These are phyloP conservation scores for Pelagia noctiluca DNA, from an alignment of 30 jellyfish, hydroid and myxozoan genomes.

Conservation along the genomic window DNA sequence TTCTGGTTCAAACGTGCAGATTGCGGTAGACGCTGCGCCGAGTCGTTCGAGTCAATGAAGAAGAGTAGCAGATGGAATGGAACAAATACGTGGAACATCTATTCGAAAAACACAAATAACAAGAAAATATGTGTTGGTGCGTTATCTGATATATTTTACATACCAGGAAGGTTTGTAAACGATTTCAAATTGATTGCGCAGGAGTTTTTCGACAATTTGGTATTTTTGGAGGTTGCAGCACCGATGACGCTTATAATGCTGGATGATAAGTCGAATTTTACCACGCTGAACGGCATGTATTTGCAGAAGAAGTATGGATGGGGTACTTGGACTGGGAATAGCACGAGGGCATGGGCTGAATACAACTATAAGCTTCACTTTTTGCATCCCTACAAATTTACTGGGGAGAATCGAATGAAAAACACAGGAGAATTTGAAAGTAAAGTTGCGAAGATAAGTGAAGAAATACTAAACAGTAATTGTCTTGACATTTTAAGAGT, in stretches of 20 bases:
- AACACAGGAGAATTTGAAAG: background rate
- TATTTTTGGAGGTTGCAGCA: background rate
- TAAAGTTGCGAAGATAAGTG: background rate
- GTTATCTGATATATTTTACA: too few species aligned
- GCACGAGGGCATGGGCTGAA: background rate
- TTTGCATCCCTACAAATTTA: background rate
- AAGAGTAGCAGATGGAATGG: background rate
- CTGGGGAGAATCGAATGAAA: background rate
- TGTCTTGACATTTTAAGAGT: background rate
- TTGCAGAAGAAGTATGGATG: background rate
- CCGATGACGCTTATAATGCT: background rate
- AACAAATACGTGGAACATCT: background rate
- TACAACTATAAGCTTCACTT: background rate
- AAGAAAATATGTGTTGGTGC: too few species aligned
- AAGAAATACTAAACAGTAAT: background rate
- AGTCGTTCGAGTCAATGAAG: too few species aligned
- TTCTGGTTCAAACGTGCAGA: background rate
- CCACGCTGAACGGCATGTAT: background rate
- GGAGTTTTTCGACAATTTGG: background rate
- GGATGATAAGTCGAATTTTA: background rate
- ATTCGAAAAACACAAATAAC: background rate
- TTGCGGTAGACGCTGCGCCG: too few species aligned
- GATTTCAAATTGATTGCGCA: background rate
- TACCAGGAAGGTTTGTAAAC: too few species aligned
- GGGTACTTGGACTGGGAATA: background rate